Evolutionary conservation across 2,797 vertebrate genomes (phyloP), one percentile per base, ranked within the genome.

Genomic region (Furcifer pardalis): DNA sequence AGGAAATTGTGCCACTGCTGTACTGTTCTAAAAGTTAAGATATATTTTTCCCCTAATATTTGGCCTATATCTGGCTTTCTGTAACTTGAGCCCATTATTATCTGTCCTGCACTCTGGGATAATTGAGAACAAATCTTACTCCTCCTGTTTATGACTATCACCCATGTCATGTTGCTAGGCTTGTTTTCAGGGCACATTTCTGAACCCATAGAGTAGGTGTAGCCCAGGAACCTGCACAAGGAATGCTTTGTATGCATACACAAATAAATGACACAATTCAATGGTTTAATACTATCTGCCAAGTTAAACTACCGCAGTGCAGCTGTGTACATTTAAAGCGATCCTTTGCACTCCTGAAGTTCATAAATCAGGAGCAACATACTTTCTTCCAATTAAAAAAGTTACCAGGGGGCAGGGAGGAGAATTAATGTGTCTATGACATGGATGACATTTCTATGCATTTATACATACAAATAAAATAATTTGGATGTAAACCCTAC

Each of bases 201-300:
- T 86, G 85, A 93, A 92, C 88, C 85, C 85, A 89, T 89, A 81
- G 90, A 87, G 77, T 77, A 87, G 88, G 84, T 90, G 92, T 91
- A 93, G 93, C 89, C 91, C 88, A 94, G 91, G 92, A 96, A 95
- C 94, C 94, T 95, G 93, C 93, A 96, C 94, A 96, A 96, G 95
- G 95, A 96, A 94, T 90, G 95, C 93, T 95, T 95, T 97, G 96
- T 96, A 92, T 84, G 92, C 92, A 92, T 95, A 91, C 83, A 96
- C 96, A 96, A 96, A 97, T 95, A 97, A 95, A 96, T 96, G 95
- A 96, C 95, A 95, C 95, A 95, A 96, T 90, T 93, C 94, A 92
- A 95, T 92, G 91, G 94, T 93, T 94, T 94, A 92, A 93, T 92
- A 73, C 94, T 95, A 96, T 96, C 95, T 95, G 96, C 96, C 96